These are phyloP conservation scores for Falco berigora DNA, from an alignment of 2,797 vertebrate genomes.

Conservation along the genomic window DNA sequence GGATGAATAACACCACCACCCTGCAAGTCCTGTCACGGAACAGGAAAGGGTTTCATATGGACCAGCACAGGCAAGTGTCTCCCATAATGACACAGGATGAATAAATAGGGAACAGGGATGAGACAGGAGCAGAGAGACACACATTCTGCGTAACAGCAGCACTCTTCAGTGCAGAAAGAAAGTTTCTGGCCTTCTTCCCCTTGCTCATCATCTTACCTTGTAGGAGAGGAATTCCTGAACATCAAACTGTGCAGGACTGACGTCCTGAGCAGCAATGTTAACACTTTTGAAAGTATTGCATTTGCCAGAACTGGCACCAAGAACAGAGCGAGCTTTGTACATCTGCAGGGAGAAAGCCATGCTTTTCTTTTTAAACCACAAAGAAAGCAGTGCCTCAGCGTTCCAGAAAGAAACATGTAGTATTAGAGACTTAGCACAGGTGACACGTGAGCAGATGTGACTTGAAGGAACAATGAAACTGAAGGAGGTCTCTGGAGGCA, in stretches of 20 bases:
- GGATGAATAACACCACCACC: background rate
- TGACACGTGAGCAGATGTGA: background rate
- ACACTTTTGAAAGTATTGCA: accelerated
- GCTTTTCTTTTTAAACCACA: background rate
- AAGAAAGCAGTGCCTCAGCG: background rate
- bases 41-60: background rate
- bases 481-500: background rate
- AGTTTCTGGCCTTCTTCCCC: background rate
- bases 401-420: background rate
- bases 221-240: background rate
- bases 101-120: background rate
- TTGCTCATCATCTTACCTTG: background rate
- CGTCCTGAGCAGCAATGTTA: background rate
- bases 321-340: background rate
- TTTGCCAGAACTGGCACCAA: background rate
- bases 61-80: background rate
- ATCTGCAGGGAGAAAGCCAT: background rate
- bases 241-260: accelerated
- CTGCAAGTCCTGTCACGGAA: background rate
- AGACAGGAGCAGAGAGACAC: background rate
- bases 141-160: background rate
- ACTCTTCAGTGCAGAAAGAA: background rate
- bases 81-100: background rate
- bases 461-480: background rate
- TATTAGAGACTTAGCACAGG: background rate